phyloP scores from a whole-genome alignment of 2,113 vertebrate genomes.

The Nicator chloris region DNA sequence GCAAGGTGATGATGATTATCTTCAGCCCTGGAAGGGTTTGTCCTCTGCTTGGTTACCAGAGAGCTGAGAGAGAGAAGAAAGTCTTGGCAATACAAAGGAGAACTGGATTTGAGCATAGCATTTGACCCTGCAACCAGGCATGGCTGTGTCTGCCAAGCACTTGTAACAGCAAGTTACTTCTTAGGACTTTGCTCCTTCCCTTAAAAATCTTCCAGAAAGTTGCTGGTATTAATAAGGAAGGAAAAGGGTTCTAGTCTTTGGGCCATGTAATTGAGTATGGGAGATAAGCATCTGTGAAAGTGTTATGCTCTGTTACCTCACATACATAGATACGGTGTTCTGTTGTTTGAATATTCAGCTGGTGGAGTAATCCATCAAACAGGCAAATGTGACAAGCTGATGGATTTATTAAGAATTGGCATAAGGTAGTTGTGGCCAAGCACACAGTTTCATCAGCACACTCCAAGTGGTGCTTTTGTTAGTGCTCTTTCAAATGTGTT shows the following conservation, averaged over 20 bases:
- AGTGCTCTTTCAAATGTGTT: background rate
- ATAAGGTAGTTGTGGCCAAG: background rate
- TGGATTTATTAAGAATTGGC: background rate
- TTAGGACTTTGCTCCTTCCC: background rate
- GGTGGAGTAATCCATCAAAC: background rate
- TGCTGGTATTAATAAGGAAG: background rate
- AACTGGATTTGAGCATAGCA: background rate
- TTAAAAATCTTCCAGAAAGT: background rate
- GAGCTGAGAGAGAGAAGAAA: background rate
- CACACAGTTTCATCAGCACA: background rate
- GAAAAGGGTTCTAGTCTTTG: background rate
- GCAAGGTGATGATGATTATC: slow-evolving; percentile 7
- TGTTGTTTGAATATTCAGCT: background rate
- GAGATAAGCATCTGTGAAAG: background rate
- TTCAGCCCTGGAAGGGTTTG: background rate
- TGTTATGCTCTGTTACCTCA: background rate
- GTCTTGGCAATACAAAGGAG: background rate
- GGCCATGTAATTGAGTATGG: background rate
- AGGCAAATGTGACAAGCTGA: background rate
- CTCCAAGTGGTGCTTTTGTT: background rate
- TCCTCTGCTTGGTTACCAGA: background rate
- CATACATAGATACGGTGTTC: background rate
- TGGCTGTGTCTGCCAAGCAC: background rate
- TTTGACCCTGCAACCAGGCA: background rate
- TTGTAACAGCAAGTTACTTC: background rate